These are phyloP conservation scores for Taenioides sp. DNA, from an alignment of 2,797 vertebrate species.

Conservation along the genomic window DNA sequence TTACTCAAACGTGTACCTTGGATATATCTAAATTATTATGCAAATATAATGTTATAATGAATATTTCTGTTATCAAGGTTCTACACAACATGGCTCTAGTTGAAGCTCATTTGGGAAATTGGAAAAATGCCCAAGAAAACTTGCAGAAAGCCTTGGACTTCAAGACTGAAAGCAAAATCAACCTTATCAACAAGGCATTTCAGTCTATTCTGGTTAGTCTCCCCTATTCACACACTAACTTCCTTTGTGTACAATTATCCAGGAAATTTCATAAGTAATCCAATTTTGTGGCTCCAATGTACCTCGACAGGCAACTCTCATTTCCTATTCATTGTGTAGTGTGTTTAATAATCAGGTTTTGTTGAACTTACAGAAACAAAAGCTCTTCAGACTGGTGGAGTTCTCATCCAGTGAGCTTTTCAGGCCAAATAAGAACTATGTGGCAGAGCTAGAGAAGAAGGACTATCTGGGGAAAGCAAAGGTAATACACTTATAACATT, in stretches of 20 bases:
- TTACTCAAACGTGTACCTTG: neutral
- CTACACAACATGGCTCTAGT: constrained; percentile 86
- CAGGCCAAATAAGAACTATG: constrained; percentile 90
- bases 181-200: constrained; percentile 86
- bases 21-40: neutral
- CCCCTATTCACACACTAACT: neutral
- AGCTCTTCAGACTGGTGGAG: constrained; percentile 79
- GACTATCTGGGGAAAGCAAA: constrained; percentile 95
- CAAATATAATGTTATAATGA: neutral
- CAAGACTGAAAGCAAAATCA: constrained; percentile 80
- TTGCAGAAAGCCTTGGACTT: constrained; percentile 79
- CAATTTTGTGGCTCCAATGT: neutral
- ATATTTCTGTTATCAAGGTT: constrained; percentile 73
- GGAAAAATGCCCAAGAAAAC: constrained; percentile 88
- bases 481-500: constrained; percentile 65
- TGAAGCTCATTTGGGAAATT: constrained; percentile 81
- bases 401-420: constrained; percentile 84
- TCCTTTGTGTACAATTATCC: neutral
- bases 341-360: neutral
- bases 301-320: neutral
- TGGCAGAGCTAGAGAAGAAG: constrained; percentile 94
- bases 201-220: constrained; percentile 86
- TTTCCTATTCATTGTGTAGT: neutral
- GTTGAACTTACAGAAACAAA: constrained; percentile 84
- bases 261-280: constrained; percentile 4